phyloP scores from a whole-genome alignment of 2,113 vertebrate species.

The Myrmecobius fasciatus region DNA sequence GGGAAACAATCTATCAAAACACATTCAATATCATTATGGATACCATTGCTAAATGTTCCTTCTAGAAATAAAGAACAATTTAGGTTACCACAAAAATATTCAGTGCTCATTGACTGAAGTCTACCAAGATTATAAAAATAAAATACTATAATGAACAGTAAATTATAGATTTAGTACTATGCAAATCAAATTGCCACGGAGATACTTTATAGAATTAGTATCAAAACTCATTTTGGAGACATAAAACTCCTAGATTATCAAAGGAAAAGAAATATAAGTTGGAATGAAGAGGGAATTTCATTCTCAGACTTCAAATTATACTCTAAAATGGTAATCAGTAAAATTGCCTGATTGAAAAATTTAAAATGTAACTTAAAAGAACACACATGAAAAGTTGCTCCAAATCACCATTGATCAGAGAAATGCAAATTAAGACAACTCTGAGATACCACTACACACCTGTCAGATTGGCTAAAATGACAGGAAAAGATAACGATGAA shows the following conservation, averaged over 20 bases:
- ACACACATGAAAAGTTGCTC: no score
- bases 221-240: background rate
- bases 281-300: no score
- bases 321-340: background rate
- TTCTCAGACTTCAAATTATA: background rate
- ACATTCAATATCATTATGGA: background rate
- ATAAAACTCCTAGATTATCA: background rate
- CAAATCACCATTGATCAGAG: no score
- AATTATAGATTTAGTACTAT: background rate
- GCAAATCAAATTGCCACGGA: background rate
- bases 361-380: background rate
- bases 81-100: no score
- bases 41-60: background rate
- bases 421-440: no score
- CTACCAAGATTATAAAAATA: no score
- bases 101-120: no score
- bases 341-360: background rate
- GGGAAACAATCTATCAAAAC: background rate
- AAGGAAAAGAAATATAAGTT: background rate
- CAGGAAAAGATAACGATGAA: no score
- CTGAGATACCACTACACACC: no score
- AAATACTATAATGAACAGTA: background rate
- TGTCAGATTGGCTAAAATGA: no score
- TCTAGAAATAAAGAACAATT: no score
- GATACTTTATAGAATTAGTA: background rate